phyloP scores from a whole-genome alignment of 2,888 invertebrate species.

The Icerya purchasi region DNA sequence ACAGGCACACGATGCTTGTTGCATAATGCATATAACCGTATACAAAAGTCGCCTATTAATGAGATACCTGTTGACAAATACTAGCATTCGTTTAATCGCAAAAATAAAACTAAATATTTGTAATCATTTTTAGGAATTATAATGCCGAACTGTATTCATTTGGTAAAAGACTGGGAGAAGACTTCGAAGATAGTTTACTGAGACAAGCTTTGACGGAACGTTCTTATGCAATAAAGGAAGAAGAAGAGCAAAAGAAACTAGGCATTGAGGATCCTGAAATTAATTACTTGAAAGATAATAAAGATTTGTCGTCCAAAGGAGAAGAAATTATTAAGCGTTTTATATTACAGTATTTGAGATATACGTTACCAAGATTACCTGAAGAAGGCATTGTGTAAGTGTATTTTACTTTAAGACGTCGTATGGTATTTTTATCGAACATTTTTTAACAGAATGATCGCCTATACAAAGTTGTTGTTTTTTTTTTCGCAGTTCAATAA shows the following conservation, averaged over 20 bases:
- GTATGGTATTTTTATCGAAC: background rate
- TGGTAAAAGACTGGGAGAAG: conserved; percentile 60
- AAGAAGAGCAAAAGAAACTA: conserved; percentile 40
- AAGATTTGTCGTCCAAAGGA: conserved; percentile 43
- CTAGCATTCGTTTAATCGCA: no score
- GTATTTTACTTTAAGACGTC: background rate
- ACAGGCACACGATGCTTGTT: no score
- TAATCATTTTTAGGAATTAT: conserved; percentile 22
- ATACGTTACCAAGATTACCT: conserved; percentile 48
- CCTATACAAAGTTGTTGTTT: background rate
- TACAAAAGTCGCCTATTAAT: no score
- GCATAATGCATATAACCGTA: no score
- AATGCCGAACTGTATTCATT: conserved; percentile 50
- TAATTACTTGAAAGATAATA: conserved; percentile 44
- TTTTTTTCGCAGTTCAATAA: conserved; percentile 31
- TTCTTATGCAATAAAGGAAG: conserved; percentile 52
- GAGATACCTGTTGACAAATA: no score
- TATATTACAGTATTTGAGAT: conserved; percentile 43
- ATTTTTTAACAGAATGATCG: background rate
- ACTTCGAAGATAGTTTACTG: conserved; percentile 46
- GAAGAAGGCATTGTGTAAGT: conserved; percentile 42
- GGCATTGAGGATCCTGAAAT: conserved; percentile 35
- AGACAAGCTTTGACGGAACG: conserved; percentile 52
- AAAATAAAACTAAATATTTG: no score
- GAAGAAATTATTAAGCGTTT: conserved; percentile 39